Conservation (phyloP, 2,797 vertebrate genomes). For the Alauda arvensis region DNA sequence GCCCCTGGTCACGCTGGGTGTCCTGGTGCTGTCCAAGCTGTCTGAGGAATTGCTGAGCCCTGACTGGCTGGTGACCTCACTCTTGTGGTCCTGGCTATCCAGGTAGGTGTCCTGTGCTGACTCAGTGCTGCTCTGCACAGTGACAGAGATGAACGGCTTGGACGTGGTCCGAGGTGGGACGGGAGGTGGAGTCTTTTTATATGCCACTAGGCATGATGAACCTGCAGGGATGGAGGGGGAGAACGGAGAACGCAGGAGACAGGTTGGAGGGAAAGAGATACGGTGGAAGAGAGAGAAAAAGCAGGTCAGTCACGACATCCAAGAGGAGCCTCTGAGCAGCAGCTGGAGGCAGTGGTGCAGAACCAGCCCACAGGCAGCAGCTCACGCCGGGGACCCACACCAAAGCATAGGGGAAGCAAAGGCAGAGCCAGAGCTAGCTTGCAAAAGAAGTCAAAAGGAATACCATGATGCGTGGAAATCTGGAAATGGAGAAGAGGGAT, state of each 20-base stretch:
- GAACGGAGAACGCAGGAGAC: slow-evolving; percentile 13
- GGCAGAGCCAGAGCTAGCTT: slow-evolving; percentile 60
- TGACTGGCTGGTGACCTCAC: slow-evolving; percentile 93
- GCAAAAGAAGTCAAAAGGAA: slow-evolving; percentile 45
- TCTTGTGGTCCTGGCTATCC: slow-evolving; percentile 92
- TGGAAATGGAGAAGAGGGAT: slow-evolving; percentile 30
- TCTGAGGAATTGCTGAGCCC: slow-evolving; percentile 96
- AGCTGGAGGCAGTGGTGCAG: slow-evolving; percentile 46
- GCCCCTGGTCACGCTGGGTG: slow-evolving; percentile 87
- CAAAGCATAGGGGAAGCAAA: slow-evolving; percentile 45
- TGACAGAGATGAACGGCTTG: slow-evolving; percentile 98
- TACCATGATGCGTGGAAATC: slow-evolving; percentile 19
- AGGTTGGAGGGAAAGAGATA: slow-evolving; percentile 19
- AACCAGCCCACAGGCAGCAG: slow-evolving; percentile 50
- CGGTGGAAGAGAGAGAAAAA: slow-evolving; percentile 52
- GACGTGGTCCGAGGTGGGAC: slow-evolving; percentile 95
- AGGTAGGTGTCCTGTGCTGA: slow-evolving; percentile 97
- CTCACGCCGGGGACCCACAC: slow-evolving; percentile 29
- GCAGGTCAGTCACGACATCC: slow-evolving; percentile 46
- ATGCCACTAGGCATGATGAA: slow-evolving; percentile 94
- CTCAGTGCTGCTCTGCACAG: slow-evolving; percentile 97
- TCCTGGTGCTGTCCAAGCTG: slow-evolving; percentile 92
- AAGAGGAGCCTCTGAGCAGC: slow-evolving; percentile 17
- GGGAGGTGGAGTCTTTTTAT: slow-evolving; percentile 95
- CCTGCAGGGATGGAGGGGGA: slow-evolving; percentile 72